Evolutionary conservation across 2,888 invertebrate genomes (phyloP).

Genomic region (Parnassius glacialis): DNA sequence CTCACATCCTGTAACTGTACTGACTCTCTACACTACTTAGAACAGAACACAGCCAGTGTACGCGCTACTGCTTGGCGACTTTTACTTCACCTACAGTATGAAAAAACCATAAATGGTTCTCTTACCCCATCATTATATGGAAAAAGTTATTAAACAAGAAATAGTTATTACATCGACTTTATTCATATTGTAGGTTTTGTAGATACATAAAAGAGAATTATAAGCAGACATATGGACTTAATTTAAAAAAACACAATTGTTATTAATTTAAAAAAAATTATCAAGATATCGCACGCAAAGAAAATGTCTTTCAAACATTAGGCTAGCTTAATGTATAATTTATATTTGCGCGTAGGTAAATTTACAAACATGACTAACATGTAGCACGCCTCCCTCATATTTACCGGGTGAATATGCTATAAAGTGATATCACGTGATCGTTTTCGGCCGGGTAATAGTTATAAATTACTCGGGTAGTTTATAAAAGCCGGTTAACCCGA

Average conservation of each 20-base stretch:
- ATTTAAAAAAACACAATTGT: background rate
- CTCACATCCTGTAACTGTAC: no score
- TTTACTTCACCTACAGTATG: no score
- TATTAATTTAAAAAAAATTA: slow-evolving; percentile 13
- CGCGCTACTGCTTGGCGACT: no score
- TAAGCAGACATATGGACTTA: background rate
- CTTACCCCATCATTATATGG: no score
- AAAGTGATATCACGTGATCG: slow-evolving; percentile 81
- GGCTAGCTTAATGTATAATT: slow-evolving; percentile 13
- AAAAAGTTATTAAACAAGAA: no score
- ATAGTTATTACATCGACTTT: no score
- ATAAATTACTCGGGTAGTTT: slow-evolving; percentile 80
- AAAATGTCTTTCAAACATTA: slow-evolving; percentile 14
- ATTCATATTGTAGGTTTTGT: background rate
- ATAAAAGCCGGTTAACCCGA: slow-evolving; percentile 81
- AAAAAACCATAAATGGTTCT: no score
- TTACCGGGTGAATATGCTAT: slow-evolving; percentile 75
- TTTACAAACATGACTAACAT: slow-evolving; percentile 55
- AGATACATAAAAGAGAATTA: background rate
- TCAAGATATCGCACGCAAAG: slow-evolving; percentile 30
- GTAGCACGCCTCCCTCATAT: slow-evolving; percentile 63
- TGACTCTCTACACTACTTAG: no score
- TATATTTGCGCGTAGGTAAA: slow-evolving; percentile 38
- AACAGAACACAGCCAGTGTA: no score
- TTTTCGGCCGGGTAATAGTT: slow-evolving; percentile 77